Evolutionary conservation across 1,140 invertebrate species (phyloP), one percentile per base, ranked within the genome.

Genomic region (Heliconius congener): DNA sequence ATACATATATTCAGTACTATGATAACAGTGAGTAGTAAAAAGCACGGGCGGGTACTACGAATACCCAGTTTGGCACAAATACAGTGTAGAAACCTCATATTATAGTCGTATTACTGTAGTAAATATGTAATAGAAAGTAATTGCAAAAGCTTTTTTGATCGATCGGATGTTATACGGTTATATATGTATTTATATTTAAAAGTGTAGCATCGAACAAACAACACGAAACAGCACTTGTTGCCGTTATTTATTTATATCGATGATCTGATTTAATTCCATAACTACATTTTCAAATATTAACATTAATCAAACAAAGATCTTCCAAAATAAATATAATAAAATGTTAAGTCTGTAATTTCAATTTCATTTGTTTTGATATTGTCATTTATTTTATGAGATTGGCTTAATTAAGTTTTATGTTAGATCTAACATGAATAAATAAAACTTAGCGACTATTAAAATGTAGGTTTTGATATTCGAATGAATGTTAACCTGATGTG

Each of bases 1-100:
- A 87, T 85, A 91, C 27, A 72, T 88, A 87, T 90, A 91, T 85
- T 89, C 86, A 90, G 83, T 88, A 85, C 84, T 83, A 84, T 87
- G 82, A 87, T 88, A 85, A 88, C 84, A 83, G 86, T 89, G 87
- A 88, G 81, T 89, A 87, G 87, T 86, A 89, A 86, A 85, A 92
- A 92, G 90, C 90, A 85, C 83, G 88, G 86, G 83, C 85, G 90
- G 86, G 85, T 85, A 86, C 86, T 78, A 84, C 84, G 83, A 81
- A 86, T 88, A 90, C 87, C 88, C 89, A 89, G 85, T 91, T 94
- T 94, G 92, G 92, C 92, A 94, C 92, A 89, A 78, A 86, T 81
- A 83, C 81, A 73, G 60, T 75, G 82, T 83, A 83, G 79, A 81
- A 74, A 73, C 76, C 66, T 80, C 78, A 60, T 80, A 74, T 52